A percentile compares a stretch with the other conserved stretches of the same genome.
These are phyloP conservation scores for Ramphastos sulfuratus DNA, from an alignment of 2,113 vertebrate genomes.

Conservation along the genomic window DNA sequence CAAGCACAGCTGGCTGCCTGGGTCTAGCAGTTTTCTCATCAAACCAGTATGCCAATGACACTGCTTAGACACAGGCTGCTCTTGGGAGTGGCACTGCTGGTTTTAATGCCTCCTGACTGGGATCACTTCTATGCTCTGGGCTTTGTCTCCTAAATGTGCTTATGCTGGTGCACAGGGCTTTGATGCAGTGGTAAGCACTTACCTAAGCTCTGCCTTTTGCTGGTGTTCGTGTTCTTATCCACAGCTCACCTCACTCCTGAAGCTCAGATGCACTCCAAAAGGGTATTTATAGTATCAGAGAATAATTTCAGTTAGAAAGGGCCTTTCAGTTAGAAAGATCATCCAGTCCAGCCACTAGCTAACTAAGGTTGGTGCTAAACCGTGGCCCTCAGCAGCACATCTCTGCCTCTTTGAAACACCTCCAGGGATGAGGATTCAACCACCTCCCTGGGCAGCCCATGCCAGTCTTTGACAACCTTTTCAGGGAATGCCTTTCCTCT, in stretches of 20 bases:
- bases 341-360: no score
- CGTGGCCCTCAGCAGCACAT: no score
- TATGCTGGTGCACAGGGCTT: neutral
- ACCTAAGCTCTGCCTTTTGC: neutral
- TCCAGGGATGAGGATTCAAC: no score
- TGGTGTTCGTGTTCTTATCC: neutral
- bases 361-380: no score
- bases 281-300: neutral
- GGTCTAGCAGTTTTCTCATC: constrained; percentile 15
- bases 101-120: constrained; percentile 25
- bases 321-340: no score
- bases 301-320: no score
- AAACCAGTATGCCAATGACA: constrained; percentile 13
- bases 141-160: neutral
- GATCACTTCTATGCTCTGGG: neutral
- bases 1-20: neutral
- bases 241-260: neutral
- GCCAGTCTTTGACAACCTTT: no score
- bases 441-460: no score
- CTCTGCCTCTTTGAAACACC: no score
- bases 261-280: neutral
- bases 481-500: no score
- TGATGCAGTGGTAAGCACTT: neutral
- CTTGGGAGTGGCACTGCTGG: neutral
- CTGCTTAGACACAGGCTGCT: constrained; percentile 29